phyloP scores from a whole-genome alignment of 2,797 vertebrate species.

The Botia almorhae region DNA sequence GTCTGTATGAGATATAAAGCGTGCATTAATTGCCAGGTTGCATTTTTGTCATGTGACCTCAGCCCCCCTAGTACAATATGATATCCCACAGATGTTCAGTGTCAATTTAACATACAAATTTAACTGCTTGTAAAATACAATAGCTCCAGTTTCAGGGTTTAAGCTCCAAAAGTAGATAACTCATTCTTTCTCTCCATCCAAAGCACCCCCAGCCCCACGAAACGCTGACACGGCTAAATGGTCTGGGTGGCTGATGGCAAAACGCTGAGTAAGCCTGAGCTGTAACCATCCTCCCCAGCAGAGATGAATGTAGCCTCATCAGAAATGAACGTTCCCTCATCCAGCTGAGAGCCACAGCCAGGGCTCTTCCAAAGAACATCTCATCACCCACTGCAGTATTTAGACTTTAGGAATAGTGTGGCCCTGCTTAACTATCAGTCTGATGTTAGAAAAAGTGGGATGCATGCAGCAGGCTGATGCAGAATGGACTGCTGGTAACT shows the following conservation, averaged over 20 bases:
- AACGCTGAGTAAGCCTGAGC: constrained; percentile 77
- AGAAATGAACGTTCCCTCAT: constrained; percentile 73
- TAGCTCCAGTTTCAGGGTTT: neutral
- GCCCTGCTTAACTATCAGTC: neutral
- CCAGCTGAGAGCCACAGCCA: constrained; percentile 29
- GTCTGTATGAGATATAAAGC: constrained; percentile 29
- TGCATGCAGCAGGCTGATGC: constrained; percentile 8
- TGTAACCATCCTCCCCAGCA: constrained; percentile 64
- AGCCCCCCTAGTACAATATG: neutral
- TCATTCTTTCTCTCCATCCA: neutral
- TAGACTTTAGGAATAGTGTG: neutral
- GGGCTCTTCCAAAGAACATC: constrained; percentile 21
- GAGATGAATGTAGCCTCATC: constrained; percentile 76
- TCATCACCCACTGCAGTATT: constrained; percentile 38
- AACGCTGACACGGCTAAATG: constrained; percentile 74
- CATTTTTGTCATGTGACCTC: constrained; percentile 6
- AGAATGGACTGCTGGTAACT: neutral
- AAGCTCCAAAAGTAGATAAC: constrained; percentile 20
- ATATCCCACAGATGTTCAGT: neutral
- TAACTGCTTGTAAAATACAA: neutral
- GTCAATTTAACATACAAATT: too few relatives aligned
- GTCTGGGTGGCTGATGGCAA: constrained; percentile 65
- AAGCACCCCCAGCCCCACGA: constrained; percentile 19
- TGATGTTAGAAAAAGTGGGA: constrained; percentile 1
- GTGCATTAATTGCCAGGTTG: constrained; percentile 46